Percentiles rank a stretch among this genome's conserved stretches.
Evolutionary conservation across 2,888 invertebrate genomes (phyloP).

Genomic region (Anaspis maculata): DNA sequence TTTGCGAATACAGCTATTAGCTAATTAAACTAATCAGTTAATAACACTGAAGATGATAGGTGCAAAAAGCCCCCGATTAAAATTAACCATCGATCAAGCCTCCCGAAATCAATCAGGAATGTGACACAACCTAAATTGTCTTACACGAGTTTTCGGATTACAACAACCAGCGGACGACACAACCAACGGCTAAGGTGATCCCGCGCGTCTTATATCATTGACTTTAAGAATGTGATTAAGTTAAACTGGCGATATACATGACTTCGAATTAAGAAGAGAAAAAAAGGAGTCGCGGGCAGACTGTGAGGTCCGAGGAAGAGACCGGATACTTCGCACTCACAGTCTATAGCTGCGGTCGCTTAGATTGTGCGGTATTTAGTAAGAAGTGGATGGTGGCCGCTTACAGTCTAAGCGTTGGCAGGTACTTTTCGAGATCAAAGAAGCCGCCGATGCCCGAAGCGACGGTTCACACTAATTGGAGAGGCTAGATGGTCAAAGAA

Average conservation of each 20-base stretch:
- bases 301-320: conserved; percentile 25
- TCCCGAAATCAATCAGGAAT: conserved; percentile 22
- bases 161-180: too few species aligned
- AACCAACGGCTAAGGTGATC: too few species aligned
- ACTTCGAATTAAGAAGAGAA: conserved; percentile 17
- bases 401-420: conserved; percentile 38
- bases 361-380: conserved; percentile 26
- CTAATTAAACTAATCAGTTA: conserved; percentile 10
- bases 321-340: conserved; percentile 30
- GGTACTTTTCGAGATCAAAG: conserved; percentile 44
- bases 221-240: conserved; percentile 33
- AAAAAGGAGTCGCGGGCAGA: conserved; percentile 23
- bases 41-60: conserved; percentile 4
- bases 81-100: too few species aligned
- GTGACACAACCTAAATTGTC: too few species aligned
- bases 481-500: conserved; percentile 43
- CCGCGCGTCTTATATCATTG: conserved; percentile 29
- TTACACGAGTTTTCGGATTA: conserved; percentile 31
- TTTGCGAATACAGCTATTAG: conserved; percentile 4
- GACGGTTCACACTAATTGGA: conserved; percentile 47
- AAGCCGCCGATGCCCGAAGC: conserved; percentile 40
- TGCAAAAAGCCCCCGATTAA: conserved; percentile 8
- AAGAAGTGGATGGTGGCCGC: conserved; percentile 6
- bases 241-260: conserved; percentile 28
- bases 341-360: conserved; percentile 30